Conservation (phyloP, 2,888 invertebrate species). For the Eupithecia tripunctaria region DNA sequence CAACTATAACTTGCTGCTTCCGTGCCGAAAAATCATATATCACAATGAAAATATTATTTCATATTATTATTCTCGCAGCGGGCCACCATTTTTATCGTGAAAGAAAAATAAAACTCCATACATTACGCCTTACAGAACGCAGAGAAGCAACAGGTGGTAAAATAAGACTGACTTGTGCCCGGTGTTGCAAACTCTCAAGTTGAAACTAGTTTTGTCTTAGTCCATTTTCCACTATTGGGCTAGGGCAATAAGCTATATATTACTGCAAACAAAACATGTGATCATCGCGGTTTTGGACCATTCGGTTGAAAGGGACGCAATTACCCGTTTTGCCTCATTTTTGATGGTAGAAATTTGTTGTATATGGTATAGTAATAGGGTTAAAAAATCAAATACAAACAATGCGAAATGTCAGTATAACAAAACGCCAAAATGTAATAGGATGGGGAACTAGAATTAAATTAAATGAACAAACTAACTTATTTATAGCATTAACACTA, state of each 20-base stretch:
- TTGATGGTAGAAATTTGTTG: neutral
- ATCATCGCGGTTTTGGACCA: neutral
- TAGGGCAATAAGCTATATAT: neutral
- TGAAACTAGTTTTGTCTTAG: neutral
- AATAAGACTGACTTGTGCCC: neutral
- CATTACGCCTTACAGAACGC: slow-evolving; percentile 17
- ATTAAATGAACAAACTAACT: neutral
- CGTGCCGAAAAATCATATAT: slow-evolving; percentile 9
- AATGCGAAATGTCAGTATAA: neutral
- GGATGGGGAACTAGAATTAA: neutral
- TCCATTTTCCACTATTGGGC: neutral
- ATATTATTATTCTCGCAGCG: slow-evolving; percentile 24
- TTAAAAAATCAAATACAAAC: neutral
- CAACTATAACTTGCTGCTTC: neutral
- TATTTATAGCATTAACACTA: neutral
- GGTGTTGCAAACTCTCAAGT: neutral
- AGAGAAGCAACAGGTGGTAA: slow-evolving; percentile 30
- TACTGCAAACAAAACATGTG: neutral
- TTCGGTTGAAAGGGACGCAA: neutral
- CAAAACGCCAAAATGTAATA: neutral
- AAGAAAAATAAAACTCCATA: slow-evolving; percentile 12
- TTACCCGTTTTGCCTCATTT: neutral
- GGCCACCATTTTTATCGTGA: slow-evolving; percentile 17
- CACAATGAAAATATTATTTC: neutral
- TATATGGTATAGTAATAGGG: too few relatives aligned